phyloP scores from a whole-genome alignment of 2,888 invertebrate species.

The Deroplatys truncata region DNA sequence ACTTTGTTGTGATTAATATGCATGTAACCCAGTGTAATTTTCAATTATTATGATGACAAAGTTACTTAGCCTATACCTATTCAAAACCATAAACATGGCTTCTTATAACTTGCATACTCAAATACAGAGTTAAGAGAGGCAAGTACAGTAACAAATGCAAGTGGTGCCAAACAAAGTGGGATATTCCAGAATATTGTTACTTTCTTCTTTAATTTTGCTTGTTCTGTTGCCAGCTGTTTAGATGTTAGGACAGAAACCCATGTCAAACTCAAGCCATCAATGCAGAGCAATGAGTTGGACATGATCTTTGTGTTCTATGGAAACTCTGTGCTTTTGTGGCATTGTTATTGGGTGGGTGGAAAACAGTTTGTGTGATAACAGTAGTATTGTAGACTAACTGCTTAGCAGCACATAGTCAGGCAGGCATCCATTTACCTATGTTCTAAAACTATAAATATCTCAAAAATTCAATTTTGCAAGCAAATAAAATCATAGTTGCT shows the following conservation, averaged over 20 bases:
- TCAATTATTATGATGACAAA: not conserved
- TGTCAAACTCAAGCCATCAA: not conserved
- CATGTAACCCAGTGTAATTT: not conserved
- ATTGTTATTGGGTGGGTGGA: not conserved
- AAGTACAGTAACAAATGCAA: not conserved
- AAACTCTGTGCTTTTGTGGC: slow-evolving; percentile 14
- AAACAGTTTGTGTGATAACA: not conserved
- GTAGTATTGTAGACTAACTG: not conserved
- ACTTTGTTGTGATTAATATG: not conserved
- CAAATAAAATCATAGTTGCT: no score
- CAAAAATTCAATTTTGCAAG: not conserved
- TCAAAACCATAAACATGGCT: not conserved
- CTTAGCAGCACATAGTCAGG: not conserved
- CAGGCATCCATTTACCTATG: not conserved
- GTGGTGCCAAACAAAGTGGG: not conserved
- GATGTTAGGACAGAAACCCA: slow-evolving; percentile 8
- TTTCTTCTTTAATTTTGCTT: not conserved
- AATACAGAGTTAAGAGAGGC: not conserved
- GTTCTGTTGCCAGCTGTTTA: slow-evolving; percentile 8
- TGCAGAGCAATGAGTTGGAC: not conserved
- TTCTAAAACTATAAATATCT: not conserved
- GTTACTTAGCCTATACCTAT: not conserved
- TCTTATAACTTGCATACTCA: not conserved
- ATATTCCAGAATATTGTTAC: not conserved
- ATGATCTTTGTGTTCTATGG: not conserved